These are phyloP conservation scores for Arctia plantaginis DNA, from an alignment of 2,888 invertebrate genomes.

Conservation along the genomic window DNA sequence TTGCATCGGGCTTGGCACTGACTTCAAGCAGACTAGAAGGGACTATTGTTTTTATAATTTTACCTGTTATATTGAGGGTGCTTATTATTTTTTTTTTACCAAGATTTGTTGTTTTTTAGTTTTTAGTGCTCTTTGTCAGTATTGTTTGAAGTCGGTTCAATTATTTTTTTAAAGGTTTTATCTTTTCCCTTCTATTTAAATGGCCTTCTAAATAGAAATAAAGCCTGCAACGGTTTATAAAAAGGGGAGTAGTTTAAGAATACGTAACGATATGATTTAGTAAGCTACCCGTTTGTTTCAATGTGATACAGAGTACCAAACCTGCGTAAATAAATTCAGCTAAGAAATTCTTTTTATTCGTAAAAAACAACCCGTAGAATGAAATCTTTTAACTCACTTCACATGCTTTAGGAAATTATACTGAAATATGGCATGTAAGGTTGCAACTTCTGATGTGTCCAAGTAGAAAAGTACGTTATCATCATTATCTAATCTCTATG, in stretches of 20 bases:
- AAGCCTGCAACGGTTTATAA: neutral
- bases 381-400: neutral
- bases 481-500: too few relatives aligned
- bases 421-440: too few relatives aligned
- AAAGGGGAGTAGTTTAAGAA: neutral
- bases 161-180: too few relatives aligned
- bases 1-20: too few relatives aligned
- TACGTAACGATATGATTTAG: neutral
- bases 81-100: too few relatives aligned
- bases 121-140: too few relatives aligned
- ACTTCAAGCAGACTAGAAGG: too few relatives aligned
- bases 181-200: neutral
- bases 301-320: neutral
- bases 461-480: neutral
- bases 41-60: too few relatives aligned
- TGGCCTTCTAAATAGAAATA: neutral
- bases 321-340: neutral
- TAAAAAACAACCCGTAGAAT: neutral
- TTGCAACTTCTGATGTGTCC: too few relatives aligned
- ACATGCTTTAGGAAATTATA: neutral
- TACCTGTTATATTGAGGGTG: too few relatives aligned
- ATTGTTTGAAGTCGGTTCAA: too few relatives aligned
- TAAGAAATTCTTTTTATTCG: neutral
- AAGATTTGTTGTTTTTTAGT: too few relatives aligned
- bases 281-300: neutral